Conservation (phyloP, 2,888 invertebrate species). For the Trissolcus brochymenae region DNA sequence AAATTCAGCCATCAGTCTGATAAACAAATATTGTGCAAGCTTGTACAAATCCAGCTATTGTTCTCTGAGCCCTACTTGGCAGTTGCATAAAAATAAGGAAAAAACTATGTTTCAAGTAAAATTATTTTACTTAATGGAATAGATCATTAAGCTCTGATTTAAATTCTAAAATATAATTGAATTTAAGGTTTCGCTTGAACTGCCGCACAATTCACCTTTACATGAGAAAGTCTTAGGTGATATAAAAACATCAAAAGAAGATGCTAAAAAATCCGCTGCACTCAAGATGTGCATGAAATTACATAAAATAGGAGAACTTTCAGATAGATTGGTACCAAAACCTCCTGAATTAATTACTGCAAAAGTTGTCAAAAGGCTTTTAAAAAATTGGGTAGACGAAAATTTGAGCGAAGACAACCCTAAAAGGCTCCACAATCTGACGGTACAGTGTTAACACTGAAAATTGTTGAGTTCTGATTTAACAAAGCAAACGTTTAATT, state of each 20-base stretch:
- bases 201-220: slow-evolving; percentile 89
- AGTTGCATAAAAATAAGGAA: neutral
- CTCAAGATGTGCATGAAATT: slow-evolving; percentile 85
- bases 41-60: slow-evolving; percentile 64
- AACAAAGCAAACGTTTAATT: too few species aligned
- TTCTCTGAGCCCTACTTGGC: slow-evolving; percentile 65
- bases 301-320: slow-evolving; percentile 84
- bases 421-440: slow-evolving; percentile 4
- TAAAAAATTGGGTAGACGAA: slow-evolving; percentile 79
- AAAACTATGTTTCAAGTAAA: slow-evolving; percentile 13
- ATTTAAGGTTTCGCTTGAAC: slow-evolving; percentile 79
- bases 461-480: neutral
- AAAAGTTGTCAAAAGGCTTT: slow-evolving; percentile 67
- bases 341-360: slow-evolving; percentile 66
- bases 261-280: slow-evolving; percentile 90
- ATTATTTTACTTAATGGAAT: neutral
- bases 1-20: slow-evolving; percentile 10
- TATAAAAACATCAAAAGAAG: slow-evolving; percentile 78
- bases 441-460: neutral
- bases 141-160: too few species aligned
- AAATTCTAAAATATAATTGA: too few species aligned
- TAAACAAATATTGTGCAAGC: slow-evolving; percentile 21
- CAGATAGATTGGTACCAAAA: slow-evolving; percentile 81
- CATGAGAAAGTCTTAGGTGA: slow-evolving; percentile 84
- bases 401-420: slow-evolving; percentile 43